phyloP scores from a whole-genome alignment of 2,888 invertebrate species.

The Choreutis nemorana region DNA sequence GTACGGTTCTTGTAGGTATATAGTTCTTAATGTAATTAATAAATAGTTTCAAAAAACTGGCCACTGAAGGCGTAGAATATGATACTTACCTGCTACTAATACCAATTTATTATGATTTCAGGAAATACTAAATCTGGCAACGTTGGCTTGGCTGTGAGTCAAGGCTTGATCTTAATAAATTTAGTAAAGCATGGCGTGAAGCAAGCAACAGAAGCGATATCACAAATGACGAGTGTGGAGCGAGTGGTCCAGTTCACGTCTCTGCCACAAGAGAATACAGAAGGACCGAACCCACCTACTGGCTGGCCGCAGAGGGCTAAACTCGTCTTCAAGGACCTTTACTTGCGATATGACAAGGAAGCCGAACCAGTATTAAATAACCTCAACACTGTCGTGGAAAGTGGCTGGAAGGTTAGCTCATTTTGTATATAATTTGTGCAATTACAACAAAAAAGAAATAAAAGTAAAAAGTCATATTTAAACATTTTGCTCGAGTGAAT shows the following conservation, averaged over 20 bases:
- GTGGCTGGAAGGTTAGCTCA: constrained; percentile 72
- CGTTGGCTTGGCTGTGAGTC: constrained; percentile 77
- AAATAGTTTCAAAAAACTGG: too few species aligned
- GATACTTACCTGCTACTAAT: too few species aligned
- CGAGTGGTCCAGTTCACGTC: constrained; percentile 80
- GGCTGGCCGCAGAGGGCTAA: constrained; percentile 71
- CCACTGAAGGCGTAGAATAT: too few species aligned
- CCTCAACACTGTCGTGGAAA: constrained; percentile 68
- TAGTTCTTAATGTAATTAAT: too few species aligned
- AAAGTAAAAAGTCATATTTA: too few species aligned
- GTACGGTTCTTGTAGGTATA: too few species aligned
- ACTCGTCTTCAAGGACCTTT: constrained; percentile 68
- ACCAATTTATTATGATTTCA: constrained; percentile 24
- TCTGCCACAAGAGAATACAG: constrained; percentile 74
- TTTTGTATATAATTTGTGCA: constrained; percentile 2
- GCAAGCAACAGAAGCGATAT: constrained; percentile 78
- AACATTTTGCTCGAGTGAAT: too few species aligned
- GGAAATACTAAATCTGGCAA: constrained; percentile 69
- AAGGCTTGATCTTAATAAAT: constrained; percentile 76
- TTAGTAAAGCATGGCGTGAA: constrained; percentile 84
- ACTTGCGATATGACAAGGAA: constrained; percentile 69
- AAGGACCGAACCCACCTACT: constrained; percentile 64
- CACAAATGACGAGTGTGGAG: constrained; percentile 85
- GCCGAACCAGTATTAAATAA: constrained; percentile 74
- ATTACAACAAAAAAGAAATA: too few species aligned